phyloP scores from a whole-genome alignment of 2,888 invertebrate genomes.

The Cosmia trapezina region DNA sequence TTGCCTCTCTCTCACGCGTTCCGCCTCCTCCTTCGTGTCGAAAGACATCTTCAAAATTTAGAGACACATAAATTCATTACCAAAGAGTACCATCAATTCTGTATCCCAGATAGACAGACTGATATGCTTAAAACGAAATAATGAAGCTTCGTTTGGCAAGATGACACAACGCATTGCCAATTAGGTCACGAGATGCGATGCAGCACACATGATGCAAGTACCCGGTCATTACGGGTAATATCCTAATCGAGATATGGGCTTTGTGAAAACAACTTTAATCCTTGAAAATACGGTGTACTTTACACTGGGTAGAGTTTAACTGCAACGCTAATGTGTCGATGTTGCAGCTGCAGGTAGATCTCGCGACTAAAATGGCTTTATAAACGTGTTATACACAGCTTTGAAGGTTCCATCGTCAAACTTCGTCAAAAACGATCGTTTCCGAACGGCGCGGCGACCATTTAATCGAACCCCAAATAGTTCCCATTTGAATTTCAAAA shows the following conservation, averaged over 20 bases:
- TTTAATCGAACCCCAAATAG: too few relatives aligned
- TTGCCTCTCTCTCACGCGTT: too few relatives aligned
- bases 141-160: slow-evolving; percentile 47
- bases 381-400: slow-evolving; percentile 19
- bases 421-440: neutral
- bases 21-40: too few relatives aligned
- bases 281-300: slow-evolving; percentile 26
- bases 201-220: slow-evolving; percentile 51
- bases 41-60: too few relatives aligned
- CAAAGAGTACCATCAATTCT: neutral
- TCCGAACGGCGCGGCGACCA: neutral
- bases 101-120: neutral
- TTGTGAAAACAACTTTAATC: slow-evolving; percentile 33
- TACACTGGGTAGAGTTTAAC: slow-evolving; percentile 3
- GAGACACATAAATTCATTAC: neutral
- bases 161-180: slow-evolving; percentile 58
- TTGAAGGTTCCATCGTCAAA: neutral
- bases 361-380: slow-evolving; percentile 15
- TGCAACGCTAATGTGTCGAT: slow-evolving; percentile 4
- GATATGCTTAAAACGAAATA: slow-evolving; percentile 26
- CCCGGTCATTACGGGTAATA: slow-evolving; percentile 53
- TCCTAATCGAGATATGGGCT: slow-evolving; percentile 46
- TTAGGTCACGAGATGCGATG: slow-evolving; percentile 55
- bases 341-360: slow-evolving; percentile 10
- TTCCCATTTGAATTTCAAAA: too few relatives aligned